Base-by-base conservation (phyloP, 2,113 vertebrate genomes). In the Mixornis gularis region DNA sequence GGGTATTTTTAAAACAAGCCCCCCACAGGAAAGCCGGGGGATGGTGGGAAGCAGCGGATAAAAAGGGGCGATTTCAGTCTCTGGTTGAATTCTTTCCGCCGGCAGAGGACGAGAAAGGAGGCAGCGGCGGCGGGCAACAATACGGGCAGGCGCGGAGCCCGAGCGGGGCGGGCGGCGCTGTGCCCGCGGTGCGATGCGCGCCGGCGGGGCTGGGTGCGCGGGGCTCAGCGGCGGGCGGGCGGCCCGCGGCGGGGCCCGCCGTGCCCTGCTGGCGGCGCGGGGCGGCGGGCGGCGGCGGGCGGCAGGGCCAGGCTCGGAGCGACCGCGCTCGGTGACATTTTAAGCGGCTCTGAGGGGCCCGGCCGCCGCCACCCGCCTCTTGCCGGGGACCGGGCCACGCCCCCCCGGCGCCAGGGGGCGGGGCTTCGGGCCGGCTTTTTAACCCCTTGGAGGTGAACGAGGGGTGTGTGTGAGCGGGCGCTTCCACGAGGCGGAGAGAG, bases 291-390 rank as follows among this genome's bases (percentile, higher is more conserved):
- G 36, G 36, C 36, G 36, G 36, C 36, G 36, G 36, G 36, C 36
- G 36, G 36, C 36, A 9, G 36, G 36, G 9, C 36, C 36, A 9
- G 36, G 36, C 36, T 36, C 36, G 36, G 36, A 36, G 36, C 36
- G 36, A 9, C 36, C 9, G 36, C 36, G 36, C 36, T 36, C 36
- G 36, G 36, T 79, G 92, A 96, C 96, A 97, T 96, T 96, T 96
- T 96, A 97, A 96, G 95, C 94, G 94, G 89, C 91, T 94, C 95
- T 68, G 84, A 91, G 93, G 87, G 92, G 94, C 94, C 96, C 96
- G 91, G 94, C 96, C 93, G 82, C 71, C 92, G 76, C 95, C 95
- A 93, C 92, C 95, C 93, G 88, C 92, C 94, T 94, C 96, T 89
- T 69, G 92, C 91, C 89, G 36, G 44, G 64, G 65, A 85, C 6